Evolutionary conservation across 2,797 vertebrate genomes (phyloP), one percentile per base, ranked within the genome.

Genomic region (Sorex maritimensis): DNA sequence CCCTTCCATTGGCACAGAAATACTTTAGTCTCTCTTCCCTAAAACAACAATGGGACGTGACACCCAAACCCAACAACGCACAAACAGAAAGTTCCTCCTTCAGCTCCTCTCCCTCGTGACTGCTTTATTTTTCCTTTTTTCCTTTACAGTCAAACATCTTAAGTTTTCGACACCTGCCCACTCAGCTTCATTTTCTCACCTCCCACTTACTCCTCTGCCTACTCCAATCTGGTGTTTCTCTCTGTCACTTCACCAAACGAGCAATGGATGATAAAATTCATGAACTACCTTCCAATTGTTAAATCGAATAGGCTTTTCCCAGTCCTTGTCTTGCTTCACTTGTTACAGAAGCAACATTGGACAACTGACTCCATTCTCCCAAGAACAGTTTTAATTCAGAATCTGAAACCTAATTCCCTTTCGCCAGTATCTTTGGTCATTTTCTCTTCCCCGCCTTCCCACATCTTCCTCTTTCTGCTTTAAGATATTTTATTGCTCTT

Each of bases 151-250:
- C 71, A 95, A 69, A 73, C 26, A 34, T 84, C 85, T 94, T 86
- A 61, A 63, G 74, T 85, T 85, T 91, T 84, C 44, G 15, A n/a
- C 69, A 87, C 84, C 86, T 91, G 44, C 86, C 69, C 86, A 63
- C 46, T 69, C 17, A 58, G 26, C 55, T 90, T 41, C 30, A 11
- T 38, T 84, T 86, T 95, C 90, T 88, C 72, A 81, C 80, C n/a
- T 84, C 92, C 81, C 49, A 80, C 83, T 23, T 67, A 88, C 5
- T 88, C 58, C 28, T 86, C 94, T 86, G 72, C 92, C 90, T 89
- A 80, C 93, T 63, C 78, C 94, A 77, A 68, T 87, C 93, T 94
- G 96, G 71, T 63, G 68, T 93, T 44, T 75, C 44, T 41, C 46
- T 90, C 90, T 86, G 41, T 67, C 84, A 74, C 30, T 91, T 58